Evolutionary conservation across 2,888 invertebrate genomes (phyloP), one percentile per base, ranked within the genome.

Genomic region (Pollenia griseotomentosa): DNA sequence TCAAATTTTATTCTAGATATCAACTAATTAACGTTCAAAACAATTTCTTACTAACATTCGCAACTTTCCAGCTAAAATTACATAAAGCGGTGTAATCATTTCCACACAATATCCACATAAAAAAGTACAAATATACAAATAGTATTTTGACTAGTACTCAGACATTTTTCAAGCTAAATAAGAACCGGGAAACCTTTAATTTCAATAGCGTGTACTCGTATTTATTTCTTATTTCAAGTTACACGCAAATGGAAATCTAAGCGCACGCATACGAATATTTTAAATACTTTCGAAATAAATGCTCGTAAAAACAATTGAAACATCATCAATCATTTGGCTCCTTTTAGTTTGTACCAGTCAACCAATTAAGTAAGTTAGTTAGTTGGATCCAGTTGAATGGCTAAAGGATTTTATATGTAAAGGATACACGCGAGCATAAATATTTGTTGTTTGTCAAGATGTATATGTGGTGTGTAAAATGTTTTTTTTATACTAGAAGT

Each of bases 301-400:
- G 33, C 40, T 19, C 46, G n/a, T 75, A 19, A 73, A 33, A 77
- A 82, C 73, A 78, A 85, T 85, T 83, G 83, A 79, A 85, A 88
- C 73, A 79, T 83, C 83, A 88, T 88, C 70, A 85, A 87, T 87
- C 88, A 88, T 87, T 81, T 85, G 75, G 40, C 33, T 46, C 42
- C 19, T 44, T 42, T 55, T 66, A 44, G 19, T 8, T 65, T 70
- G 66, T 63, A 71, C 74, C 42, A 78, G 14, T 23, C 55, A 78
- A 40, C 33, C 57, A 59, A 70, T 70, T 9, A n/a, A 73, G 73
- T 46, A 8, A 19, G 40, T n/a, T 33, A 33, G 33, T 33, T 33
- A 33, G 33, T 66, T 23, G 53, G 16, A 71, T 53, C 44, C n/a
- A 59, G 33, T 51, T 4, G 40, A 10, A 23, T 40, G 57, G 8